Evolutionary conservation across 92 coral and sea anemone species (phyloP), one percentile per base, ranked within the genome.

Genomic region (Palythoa grandis): DNA sequence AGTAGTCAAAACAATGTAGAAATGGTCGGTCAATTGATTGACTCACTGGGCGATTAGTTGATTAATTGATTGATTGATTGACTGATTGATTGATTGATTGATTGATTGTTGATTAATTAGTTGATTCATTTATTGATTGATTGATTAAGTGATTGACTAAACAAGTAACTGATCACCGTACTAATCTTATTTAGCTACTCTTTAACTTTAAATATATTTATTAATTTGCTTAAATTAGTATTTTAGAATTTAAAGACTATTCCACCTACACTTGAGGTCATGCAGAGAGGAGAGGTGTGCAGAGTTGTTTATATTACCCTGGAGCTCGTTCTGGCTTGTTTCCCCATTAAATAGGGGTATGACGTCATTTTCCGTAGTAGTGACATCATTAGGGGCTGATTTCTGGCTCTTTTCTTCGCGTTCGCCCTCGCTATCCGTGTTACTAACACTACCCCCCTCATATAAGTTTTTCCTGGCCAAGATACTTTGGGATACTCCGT

Each of bases 401-500:
- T 2, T 78, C 25, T 61, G 17, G 56, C 74, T 24, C 8, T 68
- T 82, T 67, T 90, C 87, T 25, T 89, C 67, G 40, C 79, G 77
- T 12, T 83, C 78, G 35, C 73, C 60, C 69, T 82, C 90, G 13
- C 84, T 37, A 22, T 82, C 88, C 20, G 82, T 50, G 52, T 60
- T 89, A 48, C 58, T 87, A 52, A 77, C 82, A 47, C 70, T 65
- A 53, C 75, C 85, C 11, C 63, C 54, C 57, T 91, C 93, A 47
- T 91, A 91, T 52, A 91, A 47, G 72, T 52, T 91, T 60, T 66
- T 88, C 67, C 52, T 87, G 13, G 89, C 91, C 83, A 87, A 52
- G 58, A 91, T 83, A 52, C 86, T 82, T 69, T 76, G 88, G 58
- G 90, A 82, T 6, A 90, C 87, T 40, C 82, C 92, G 1, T 68